These are phyloP conservation scores for Elephas maximus DNA, from an alignment of 2,113 vertebrate genomes.

Conservation along the genomic window DNA sequence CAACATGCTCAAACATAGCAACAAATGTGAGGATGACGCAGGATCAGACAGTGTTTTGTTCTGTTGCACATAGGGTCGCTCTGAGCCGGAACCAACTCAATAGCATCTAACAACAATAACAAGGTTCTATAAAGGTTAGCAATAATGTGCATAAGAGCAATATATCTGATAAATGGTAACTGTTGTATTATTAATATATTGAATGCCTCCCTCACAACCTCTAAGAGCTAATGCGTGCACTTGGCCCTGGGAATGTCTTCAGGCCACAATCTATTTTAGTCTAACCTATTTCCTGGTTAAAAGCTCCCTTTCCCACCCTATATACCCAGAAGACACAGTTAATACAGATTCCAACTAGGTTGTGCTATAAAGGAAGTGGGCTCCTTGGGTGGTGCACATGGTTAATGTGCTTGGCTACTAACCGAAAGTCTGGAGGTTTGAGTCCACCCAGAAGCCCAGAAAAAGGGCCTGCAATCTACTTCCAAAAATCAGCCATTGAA, in stretches of 20 bases:
- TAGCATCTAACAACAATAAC: too few relatives aligned
- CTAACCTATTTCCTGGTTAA: neutral
- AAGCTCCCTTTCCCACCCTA: neutral
- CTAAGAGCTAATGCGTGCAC: neutral
- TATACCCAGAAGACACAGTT: neutral
- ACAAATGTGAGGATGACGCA: too few relatives aligned
- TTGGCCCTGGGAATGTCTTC: neutral
- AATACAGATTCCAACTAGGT: conserved; percentile 15
- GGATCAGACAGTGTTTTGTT: too few relatives aligned
- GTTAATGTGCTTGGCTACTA: too few relatives aligned
- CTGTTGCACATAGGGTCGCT: too few relatives aligned
- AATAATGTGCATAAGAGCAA: neutral
- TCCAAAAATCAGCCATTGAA: too few relatives aligned
- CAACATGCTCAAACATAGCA: too few relatives aligned
- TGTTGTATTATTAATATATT: neutral
- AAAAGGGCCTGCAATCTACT: too few relatives aligned
- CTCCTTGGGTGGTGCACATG: too few relatives aligned
- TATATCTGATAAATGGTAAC: neutral
- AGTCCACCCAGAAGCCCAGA: too few relatives aligned
- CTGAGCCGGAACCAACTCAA: too few relatives aligned
- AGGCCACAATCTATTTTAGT: neutral
- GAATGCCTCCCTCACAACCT: neutral
- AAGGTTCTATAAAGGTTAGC: neutral
- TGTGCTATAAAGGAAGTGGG: neutral
- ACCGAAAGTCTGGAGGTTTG: too few relatives aligned